Evolutionary conservation across 2,113 vertebrate species (phyloP), one percentile per base, ranked within the genome.

Genomic region (Syngnathus floridae): DNA sequence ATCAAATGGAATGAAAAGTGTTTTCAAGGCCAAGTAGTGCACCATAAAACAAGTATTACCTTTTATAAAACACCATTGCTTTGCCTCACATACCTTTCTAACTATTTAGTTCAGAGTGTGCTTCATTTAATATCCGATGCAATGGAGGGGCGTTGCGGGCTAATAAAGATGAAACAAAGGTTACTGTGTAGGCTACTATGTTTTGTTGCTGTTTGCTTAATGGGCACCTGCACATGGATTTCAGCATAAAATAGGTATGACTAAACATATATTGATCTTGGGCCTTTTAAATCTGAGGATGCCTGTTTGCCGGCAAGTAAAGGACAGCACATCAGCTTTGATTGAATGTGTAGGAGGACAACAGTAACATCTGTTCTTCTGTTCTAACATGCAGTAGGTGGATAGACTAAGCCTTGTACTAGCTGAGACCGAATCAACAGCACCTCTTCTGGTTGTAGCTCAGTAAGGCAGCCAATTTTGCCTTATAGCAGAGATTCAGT

Each of bases 321-420:
- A 66, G 79, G 77, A 81, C 76, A 79, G 68, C 21, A 71, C 68
- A 74, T 88, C 82, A 74, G 70, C 62, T 77, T 66, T 82, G 81
- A 88, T 82, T 81, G 82, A 89, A 67, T 0, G 43, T 56, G 73
- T 62, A 67, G 65, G 61, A 66, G 58, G 66, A 55, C 54, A 43
- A 63, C 69, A 74, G 71, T 65, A 63, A 74, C 67, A 82, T 65
- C 69, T 74, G 66, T 45, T 59, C 75, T 31, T 41, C 66, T 51
- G 35, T 73, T 76, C 71, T 57, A 57, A 59, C 43, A 49, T 35
- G 11, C n/a, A 54, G 51, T 11, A 22, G n/a, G 51, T 19, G 37
- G 45, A 46, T 16, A 4, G 26, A 17, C 54, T 9, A 57, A 31
- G 26, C 26, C 26, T 3, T 26, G 8, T 6, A 12, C 2, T 56